Evolutionary conservation across 2,113 vertebrate species (phyloP), one percentile per base, ranked within the genome.

Genomic region (Eleginops maclovinus): DNA sequence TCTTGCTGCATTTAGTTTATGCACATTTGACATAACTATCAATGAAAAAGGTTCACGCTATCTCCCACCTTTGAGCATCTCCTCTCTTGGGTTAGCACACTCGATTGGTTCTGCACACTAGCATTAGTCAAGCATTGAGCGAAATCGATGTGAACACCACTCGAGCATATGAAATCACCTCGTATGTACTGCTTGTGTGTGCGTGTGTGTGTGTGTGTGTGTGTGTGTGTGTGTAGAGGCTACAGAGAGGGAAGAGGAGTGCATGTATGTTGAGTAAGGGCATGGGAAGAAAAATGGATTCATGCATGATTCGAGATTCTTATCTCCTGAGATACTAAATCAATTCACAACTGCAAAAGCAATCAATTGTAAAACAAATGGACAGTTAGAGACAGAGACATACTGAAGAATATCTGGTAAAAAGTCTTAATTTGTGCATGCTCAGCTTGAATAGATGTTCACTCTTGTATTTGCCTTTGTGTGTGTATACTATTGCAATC

Each of bases 41-140:
- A 72, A 68, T 62, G n/a, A 56, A 77, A 66, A n/a, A 41, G 36
- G 26, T 47, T 26, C 24, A 4, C 10, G 15, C 74, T 43, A 15
- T 3, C 0, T 46, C 1, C 53, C 24, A 41, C 24, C 14, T 36
- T 36, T 36, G 31, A 36, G 31, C 31, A 7, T 51, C 22, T 19
- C 47, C 4, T 16, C 44, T 21, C 51, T 7, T 5, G 17, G 22
- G 65, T 31, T 5, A 13, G 61, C 81, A 70, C 49, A 54, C 68
- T 68, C 21, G 4, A 72, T 26, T 58, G 61, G 22, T 31, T 72
- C 51, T 53, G 22, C 50, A 76, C 74, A 17, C 26, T 24, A 0
- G 46, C 50, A 53, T 53, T 44, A 76, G 55, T 56, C 47, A 51
- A 51, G 56, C 72, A 17, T 21, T 4, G 21, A 62, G 22, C 1